Evolutionary conservation across 2,888 invertebrate species (phyloP).

Genomic region (Drosophila seclusa): DNA sequence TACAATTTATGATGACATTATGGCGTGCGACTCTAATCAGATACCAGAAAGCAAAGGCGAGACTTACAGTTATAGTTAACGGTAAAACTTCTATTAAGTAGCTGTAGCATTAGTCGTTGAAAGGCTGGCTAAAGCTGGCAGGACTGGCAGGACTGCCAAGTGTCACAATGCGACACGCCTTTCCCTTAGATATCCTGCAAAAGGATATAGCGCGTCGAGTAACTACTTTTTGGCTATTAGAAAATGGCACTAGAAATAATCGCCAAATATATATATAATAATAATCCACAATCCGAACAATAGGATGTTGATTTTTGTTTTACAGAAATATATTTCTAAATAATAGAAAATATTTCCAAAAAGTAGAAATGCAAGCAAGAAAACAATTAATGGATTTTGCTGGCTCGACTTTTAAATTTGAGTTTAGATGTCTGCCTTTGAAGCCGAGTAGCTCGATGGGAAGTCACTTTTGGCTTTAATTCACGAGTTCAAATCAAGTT

Average conservation of each 20-base stretch:
- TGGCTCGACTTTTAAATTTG: neutral
- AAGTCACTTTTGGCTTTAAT: too few species aligned
- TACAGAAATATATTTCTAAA: neutral
- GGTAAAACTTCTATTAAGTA: slow-evolving; percentile 36
- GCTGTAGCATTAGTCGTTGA: slow-evolving; percentile 24
- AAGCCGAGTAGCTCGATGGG: too few species aligned
- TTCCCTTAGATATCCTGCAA: slow-evolving; percentile 29
- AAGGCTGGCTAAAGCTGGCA: neutral
- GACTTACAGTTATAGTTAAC: slow-evolving; percentile 52
- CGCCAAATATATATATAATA: neutral
- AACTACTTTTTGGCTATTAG: neutral
- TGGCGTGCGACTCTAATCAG: slow-evolving; percentile 75
- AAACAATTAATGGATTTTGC: neutral
- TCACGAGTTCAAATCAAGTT: too few species aligned
- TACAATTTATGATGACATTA: slow-evolving; percentile 81
- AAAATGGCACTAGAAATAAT: neutral
- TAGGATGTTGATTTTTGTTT: neutral
- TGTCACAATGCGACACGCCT: slow-evolving; percentile 64
- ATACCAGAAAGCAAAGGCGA: slow-evolving; percentile 34
- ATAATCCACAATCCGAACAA: neutral
- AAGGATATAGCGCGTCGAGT: neutral
- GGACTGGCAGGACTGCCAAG: slow-evolving; percentile 35
- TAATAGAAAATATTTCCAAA: neutral
- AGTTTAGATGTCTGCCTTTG: too few species aligned
- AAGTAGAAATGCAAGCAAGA: neutral